A percentile compares a stretch with the other conserved stretches of the same genome.
Conservation (phyloP, 2,888 invertebrate genomes). For the Eulithis testata region DNA sequence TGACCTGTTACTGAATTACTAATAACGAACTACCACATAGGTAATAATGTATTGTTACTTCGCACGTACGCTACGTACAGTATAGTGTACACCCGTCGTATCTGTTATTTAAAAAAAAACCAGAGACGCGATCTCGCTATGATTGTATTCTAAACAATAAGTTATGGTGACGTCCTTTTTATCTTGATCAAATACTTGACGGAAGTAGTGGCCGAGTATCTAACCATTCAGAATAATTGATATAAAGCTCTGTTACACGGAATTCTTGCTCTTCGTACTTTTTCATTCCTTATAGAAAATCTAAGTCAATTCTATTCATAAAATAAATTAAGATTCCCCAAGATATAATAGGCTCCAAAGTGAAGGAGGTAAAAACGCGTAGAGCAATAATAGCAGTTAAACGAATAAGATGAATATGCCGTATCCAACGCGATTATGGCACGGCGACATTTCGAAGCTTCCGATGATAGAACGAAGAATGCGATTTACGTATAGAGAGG, state of each 20-base stretch:
- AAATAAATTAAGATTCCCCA: conserved; percentile 42
- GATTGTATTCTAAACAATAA: conserved; percentile 21
- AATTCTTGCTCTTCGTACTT: conserved; percentile 4
- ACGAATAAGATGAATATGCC: conserved; percentile 64
- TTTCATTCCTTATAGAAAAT: conserved; percentile 20
- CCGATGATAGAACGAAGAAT: conserved; percentile 66
- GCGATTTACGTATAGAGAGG: conserved; percentile 72
- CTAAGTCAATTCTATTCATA: conserved; percentile 15
- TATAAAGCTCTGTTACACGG: not conserved
- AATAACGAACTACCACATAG: conserved; percentile 50
- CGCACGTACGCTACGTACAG: conserved; percentile 65
- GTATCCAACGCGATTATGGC: conserved; percentile 62
- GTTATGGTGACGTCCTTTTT: conserved; percentile 11
- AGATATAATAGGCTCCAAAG: conserved; percentile 40
- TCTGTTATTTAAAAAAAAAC: conserved; percentile 45
- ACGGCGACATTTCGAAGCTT: conserved; percentile 46
- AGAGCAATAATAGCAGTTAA: conserved; percentile 57
- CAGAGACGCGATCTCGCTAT: conserved; percentile 28
- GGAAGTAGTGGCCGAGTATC: conserved; percentile 13
- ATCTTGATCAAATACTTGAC: conserved; percentile 20
- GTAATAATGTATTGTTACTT: conserved; percentile 58
- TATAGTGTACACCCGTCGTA: conserved; percentile 44
- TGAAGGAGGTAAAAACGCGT: conserved; percentile 46
- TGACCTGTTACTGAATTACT: conserved; percentile 70
- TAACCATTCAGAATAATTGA: conserved; percentile 11